Conservation (phyloP, 2,888 invertebrate genomes). For the Leptura quadrifasciata region DNA sequence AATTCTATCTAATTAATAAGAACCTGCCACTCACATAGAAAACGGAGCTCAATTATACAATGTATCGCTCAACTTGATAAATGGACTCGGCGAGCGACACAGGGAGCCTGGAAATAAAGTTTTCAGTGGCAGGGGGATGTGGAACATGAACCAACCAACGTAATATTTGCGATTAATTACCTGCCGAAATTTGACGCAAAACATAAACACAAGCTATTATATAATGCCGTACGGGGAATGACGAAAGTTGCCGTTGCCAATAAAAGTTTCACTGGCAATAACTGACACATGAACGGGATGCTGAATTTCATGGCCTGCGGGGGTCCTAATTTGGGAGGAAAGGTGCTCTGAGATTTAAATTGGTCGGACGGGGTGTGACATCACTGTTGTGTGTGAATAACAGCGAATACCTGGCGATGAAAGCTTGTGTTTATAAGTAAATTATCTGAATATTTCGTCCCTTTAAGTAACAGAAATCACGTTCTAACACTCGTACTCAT, state of each 20-base stretch:
- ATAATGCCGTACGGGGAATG: not conserved
- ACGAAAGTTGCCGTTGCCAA: not conserved
- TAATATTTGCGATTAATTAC: conserved; percentile 7
- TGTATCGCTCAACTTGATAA: conserved; percentile 7
- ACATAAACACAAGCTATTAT: not conserved
- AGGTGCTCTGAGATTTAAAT: not conserved
- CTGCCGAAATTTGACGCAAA: conserved; percentile 7
- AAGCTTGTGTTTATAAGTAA: not conserved
- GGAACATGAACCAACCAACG: conserved; percentile 3
- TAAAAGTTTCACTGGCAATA: not conserved
- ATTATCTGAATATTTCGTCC: too few relatives aligned
- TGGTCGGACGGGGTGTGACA: not conserved
- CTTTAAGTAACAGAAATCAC: too few relatives aligned
- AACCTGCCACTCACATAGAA: conserved; percentile 3
- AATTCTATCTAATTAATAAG: not conserved
- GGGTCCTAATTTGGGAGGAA: not conserved
- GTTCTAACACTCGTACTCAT: too few relatives aligned
- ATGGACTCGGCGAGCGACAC: not conserved
- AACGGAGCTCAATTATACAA: conserved; percentile 7
- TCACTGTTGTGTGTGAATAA: not conserved
- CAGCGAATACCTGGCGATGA: not conserved
- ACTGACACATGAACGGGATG: not conserved
- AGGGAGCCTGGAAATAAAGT: not conserved
- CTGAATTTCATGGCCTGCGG: not conserved
- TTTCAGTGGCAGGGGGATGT: conserved; percentile 1